These are phyloP conservation scores for Drosophila barbarae DNA, from an alignment of 2,888 invertebrate species.

Conservation along the genomic window DNA sequence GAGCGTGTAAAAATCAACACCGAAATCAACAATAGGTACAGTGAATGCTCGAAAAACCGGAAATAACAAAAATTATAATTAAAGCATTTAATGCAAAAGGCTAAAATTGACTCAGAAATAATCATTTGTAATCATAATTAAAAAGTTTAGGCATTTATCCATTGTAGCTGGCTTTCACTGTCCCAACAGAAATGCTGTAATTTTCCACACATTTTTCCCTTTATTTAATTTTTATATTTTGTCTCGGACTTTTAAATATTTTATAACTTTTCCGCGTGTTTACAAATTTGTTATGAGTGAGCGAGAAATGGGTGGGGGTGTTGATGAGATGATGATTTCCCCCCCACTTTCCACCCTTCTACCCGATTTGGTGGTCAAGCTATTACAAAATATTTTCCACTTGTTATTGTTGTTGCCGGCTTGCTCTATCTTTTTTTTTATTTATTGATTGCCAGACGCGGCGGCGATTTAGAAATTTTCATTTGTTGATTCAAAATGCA, in stretches of 20 bases:
- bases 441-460: conserved; percentile 45
- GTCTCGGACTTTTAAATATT: conserved; percentile 40
- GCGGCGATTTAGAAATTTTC: conserved; percentile 47
- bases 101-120: not conserved
- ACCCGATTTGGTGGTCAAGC: conserved; percentile 25
- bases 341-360: conserved; percentile 2
- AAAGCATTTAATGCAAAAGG: not conserved
- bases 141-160: not conserved
- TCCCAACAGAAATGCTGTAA: conserved; percentile 25
- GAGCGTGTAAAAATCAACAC: conserved; percentile 17
- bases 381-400: conserved; percentile 39
- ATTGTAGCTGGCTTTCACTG: not conserved
- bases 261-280: conserved; percentile 49
- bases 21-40: conserved; percentile 18
- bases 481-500: conserved; percentile 44
- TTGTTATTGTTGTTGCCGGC: conserved; percentile 20
- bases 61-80: no score
- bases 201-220: conserved; percentile 34
- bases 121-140: not conserved
- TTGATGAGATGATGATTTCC: conserved; percentile 4
- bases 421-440: conserved; percentile 26
- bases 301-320: conserved; percentile 16
- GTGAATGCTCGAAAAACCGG: not conserved
- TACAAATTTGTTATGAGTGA: conserved; percentile 28
- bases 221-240: conserved; percentile 8